phyloP scores from a whole-genome alignment of 2,797 vertebrate genomes.

The Acipenser oxyrinchus region DNA sequence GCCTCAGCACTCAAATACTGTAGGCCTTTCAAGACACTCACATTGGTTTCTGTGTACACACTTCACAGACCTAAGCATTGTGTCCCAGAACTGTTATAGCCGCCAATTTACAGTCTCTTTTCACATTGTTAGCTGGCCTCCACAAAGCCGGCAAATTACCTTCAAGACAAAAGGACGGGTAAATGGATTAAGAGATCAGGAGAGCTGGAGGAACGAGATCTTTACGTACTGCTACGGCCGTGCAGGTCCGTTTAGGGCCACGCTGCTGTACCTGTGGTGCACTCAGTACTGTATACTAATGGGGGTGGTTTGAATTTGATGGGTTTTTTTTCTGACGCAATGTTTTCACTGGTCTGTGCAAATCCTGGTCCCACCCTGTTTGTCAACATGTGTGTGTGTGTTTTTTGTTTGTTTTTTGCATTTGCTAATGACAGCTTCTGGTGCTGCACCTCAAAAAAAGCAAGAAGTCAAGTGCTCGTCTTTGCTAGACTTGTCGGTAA shows the following conservation, averaged over 20 bases:
- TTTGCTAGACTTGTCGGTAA: constrained; percentile 16
- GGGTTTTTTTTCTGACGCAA: too few species aligned
- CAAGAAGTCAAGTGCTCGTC: neutral
- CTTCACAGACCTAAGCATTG: too few species aligned
- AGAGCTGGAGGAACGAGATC: neutral
- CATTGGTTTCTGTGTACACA: too few species aligned
- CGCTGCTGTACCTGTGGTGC: too few species aligned
- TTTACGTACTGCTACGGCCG: too few species aligned
- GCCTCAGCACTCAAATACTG: too few species aligned
- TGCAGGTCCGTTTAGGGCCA: too few species aligned
- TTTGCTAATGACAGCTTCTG: neutral
- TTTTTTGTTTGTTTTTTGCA: neutral
- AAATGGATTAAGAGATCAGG: constrained; percentile 2
- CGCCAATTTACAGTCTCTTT: neutral
- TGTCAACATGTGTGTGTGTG: neutral
- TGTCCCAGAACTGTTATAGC: too few species aligned
- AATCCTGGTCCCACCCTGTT: neutral
- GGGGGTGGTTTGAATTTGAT: too few species aligned
- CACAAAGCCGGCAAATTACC: neutral
- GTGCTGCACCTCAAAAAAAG: neutral
- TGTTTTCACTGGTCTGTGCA: too few species aligned
- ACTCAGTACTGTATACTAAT: too few species aligned
- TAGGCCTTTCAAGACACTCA: too few species aligned
- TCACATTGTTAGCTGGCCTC: neutral
- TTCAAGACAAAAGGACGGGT: neutral